Conservation (phyloP, 1,140 invertebrate species). For the Apocrypta bakeri region DNA sequence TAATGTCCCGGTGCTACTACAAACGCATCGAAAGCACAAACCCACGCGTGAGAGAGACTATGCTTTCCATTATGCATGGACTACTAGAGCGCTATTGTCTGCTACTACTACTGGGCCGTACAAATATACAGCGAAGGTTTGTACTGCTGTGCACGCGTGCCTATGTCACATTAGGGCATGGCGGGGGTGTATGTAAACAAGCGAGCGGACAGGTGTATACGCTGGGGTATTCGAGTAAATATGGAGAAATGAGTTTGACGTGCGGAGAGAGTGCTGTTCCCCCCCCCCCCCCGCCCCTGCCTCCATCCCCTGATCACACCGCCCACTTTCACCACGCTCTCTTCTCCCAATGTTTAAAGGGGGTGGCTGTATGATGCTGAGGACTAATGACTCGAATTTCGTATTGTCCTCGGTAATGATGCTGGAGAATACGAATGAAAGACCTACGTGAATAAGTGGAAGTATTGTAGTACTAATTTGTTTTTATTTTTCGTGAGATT, state of each 20-base stretch:
- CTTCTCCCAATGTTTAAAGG: no score
- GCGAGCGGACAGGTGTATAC: constrained; percentile 25
- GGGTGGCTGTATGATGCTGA: not conserved
- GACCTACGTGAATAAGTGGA: no score
- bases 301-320: no score
- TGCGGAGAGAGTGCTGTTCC: not conserved
- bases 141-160: not conserved
- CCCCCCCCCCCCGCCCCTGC: no score
- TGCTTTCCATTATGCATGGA: constrained; percentile 19
- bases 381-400: not conserved
- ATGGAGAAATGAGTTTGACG: constrained; percentile 43
- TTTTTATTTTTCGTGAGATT: not conserved
- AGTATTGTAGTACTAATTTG: no score
- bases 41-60: not conserved
- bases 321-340: no score
- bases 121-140: not conserved
- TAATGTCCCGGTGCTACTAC: constrained; percentile 15
- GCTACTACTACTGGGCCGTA: not conserved
- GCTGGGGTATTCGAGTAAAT: constrained; percentile 9
- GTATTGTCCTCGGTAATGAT: not conserved
- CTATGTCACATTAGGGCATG: constrained; percentile 12
- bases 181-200: constrained; percentile 24
- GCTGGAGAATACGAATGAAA: no score
- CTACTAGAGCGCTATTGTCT: not conserved
- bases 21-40: constrained; percentile 37